A percentile compares a stretch with the other conserved stretches of the same genome.
phyloP scores from a whole-genome alignment of 35 echinoderm and acorn worm species.

The Hemicentrotus pulcherrimus region DNA sequence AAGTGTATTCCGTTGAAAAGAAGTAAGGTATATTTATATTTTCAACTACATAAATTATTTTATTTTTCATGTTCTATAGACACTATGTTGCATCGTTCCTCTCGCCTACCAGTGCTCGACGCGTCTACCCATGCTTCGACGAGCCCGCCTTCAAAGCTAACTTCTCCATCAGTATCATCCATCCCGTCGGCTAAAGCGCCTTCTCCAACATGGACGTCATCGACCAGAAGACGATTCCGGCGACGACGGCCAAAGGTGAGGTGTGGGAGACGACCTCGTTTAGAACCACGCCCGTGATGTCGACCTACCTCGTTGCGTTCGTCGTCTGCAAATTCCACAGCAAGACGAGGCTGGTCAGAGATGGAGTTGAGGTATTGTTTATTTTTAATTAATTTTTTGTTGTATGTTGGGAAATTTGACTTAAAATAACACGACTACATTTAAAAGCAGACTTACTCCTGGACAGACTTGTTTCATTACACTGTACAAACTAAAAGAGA shows the following conservation, averaged over 20 bases:
- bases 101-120: conserved; percentile 68
- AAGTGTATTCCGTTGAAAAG: too few species aligned
- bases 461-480: too few species aligned
- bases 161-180: conserved; percentile 79
- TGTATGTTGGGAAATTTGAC: too few species aligned
- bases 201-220: conserved; percentile 81
- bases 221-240: not conserved
- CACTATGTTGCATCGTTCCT: conserved; percentile 78
- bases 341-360: conserved; percentile 28
- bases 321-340: conserved; percentile 68
- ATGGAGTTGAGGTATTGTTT: conserved; percentile 62
- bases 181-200: conserved; percentile 62
- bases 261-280: conserved; percentile 63
- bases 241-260: not conserved
- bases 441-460: too few species aligned
- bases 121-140: conserved; percentile 87
- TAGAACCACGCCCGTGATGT: conserved; percentile 77
- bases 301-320: conserved; percentile 85
- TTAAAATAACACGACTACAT: too few species aligned
- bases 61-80: conserved; percentile 56
- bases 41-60: too few species aligned
- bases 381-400: too few species aligned
- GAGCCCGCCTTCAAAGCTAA: conserved; percentile 95
- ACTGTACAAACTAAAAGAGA: too few species aligned
- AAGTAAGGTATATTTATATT: too few species aligned